Percentiles rank a stretch among this genome's conserved stretches.
phyloP scores from a whole-genome alignment of 2,113 vertebrate species.

The Hoplias malabaricus region DNA sequence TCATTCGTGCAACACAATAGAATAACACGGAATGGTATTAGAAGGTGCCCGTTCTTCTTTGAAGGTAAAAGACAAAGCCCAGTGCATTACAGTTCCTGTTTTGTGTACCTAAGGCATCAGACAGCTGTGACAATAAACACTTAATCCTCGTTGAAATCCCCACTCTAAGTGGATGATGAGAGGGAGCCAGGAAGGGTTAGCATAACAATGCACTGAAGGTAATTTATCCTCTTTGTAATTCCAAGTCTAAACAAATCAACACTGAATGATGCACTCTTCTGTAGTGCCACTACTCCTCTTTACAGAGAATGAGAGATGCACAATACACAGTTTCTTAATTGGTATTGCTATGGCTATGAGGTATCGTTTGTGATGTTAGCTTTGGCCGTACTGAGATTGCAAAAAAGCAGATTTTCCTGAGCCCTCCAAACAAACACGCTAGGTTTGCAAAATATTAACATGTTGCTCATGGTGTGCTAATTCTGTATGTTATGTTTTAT shows the following conservation, averaged over 20 bases:
- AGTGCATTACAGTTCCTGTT: slow-evolving; percentile 11
- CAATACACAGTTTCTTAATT: not conserved
- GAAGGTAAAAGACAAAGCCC: slow-evolving; percentile 14
- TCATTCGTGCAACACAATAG: not conserved
- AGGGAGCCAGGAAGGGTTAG: not conserved
- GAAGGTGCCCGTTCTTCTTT: not conserved
- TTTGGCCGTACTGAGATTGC: too few species aligned
- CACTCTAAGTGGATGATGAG: slow-evolving; percentile 17
- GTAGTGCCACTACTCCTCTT: slow-evolving; percentile 1
- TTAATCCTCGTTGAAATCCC: slow-evolving; percentile 5
- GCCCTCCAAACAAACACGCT: too few species aligned
- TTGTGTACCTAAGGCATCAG: slow-evolving; percentile 13
- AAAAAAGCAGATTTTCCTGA: too few species aligned
- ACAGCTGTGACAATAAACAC: slow-evolving; percentile 26
- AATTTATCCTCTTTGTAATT: slow-evolving; percentile 19
- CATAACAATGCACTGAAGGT: slow-evolving; percentile 25
- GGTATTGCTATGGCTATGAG: too few species aligned
- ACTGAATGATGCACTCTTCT: not conserved
- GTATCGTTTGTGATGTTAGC: too few species aligned
- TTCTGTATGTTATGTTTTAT: too few species aligned
- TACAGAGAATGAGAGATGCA: not conserved
- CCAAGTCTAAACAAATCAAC: slow-evolving; percentile 25
- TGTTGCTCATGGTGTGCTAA: too few species aligned
- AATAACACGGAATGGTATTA: too few species aligned
- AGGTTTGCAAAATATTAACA: too few species aligned